Evolutionary conservation across 2,113 vertebrate species (phyloP).

Genomic region (Psephotus haematonotus): DNA sequence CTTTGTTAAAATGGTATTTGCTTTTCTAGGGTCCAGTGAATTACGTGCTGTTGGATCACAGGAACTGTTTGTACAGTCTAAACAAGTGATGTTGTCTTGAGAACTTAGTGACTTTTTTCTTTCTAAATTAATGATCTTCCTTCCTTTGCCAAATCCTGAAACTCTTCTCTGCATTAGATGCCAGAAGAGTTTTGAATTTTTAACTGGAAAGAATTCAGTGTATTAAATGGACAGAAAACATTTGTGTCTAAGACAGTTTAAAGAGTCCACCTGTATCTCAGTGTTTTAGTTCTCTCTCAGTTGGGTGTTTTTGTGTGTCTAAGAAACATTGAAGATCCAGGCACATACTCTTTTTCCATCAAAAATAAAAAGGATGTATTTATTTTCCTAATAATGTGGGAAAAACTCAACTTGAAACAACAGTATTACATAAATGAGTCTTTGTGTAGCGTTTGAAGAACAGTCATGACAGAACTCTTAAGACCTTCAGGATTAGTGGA

Average conservation of each 20-base stretch:
- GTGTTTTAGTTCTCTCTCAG: conserved; percentile 43
- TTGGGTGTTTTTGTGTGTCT: conserved; percentile 65
- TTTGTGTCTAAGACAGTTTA: conserved; percentile 69
- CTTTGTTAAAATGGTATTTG: conserved; percentile 8
- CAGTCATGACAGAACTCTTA: neutral
- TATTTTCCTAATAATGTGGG: conserved; percentile 35
- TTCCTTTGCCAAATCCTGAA: conserved; percentile 68
- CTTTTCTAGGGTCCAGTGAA: conserved; percentile 8
- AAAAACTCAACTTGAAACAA: neutral
- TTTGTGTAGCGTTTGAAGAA: neutral
- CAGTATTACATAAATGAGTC: neutral
- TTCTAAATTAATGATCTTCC: conserved; percentile 69
- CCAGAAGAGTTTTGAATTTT: conserved; percentile 72
- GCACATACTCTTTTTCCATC: conserved; percentile 51
- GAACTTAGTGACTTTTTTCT: conserved; percentile 62
- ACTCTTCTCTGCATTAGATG: conserved; percentile 61
- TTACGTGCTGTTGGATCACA: conserved; percentile 38
- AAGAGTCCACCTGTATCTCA: conserved; percentile 71
- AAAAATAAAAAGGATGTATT: conserved; percentile 37
- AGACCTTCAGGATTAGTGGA: neutral
- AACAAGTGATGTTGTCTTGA: conserved; percentile 59
- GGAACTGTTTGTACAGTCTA: conserved; percentile 65
- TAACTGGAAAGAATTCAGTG: conserved; percentile 62
- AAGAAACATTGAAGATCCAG: conserved; percentile 23
- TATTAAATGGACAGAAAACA: conserved; percentile 68